Base-by-base conservation (phyloP, 2,113 vertebrate species). In the Pavo muticus region DNA sequence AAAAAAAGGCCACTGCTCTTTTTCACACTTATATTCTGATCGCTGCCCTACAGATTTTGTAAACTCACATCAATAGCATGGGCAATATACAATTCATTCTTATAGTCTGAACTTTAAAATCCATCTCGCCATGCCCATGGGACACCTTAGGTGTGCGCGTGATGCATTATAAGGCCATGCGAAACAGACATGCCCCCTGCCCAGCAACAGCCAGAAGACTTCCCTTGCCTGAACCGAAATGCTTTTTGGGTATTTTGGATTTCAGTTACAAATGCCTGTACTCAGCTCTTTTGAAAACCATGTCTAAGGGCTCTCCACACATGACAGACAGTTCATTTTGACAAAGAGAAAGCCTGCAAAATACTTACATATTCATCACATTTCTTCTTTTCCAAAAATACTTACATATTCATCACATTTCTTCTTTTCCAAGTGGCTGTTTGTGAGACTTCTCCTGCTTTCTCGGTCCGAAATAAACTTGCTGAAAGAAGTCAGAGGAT, bases 381-480 rank as follows among this genome's bases (percentile, higher is more conserved):
- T 92, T 98, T 98, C 96, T 98, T 98, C 95, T 98, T 98, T 93
- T 98, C 98, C 94, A 98, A 85, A 47, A 37, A 72, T 23, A 97
- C 98, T 98, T 97, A 98, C 98, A 75, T 98, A 97, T 89, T 98
- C 98, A 81, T 98, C 98, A 0, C 98, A 98, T 93, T 98, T 98
- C 96, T 98, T 98, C 95, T 98, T 98, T 93, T 98, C 98, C 94
- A 98, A 85, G 74, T 98, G 97, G 84, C 97, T 98, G 95, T 98
- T 98, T 14, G 98, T 98, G 80, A 98, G 98, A 91, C 97, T 98
- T 96, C 97, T 97, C 97, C 98, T 98, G 88, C 98, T 98, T 94
- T 98, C 98, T 23, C 97, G 97, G 52, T 98, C 98, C 29, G 97
- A 98, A 97, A 98, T 98, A 96, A 98, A 98, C 70, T 98, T 98